A percentile compares a stretch with the other conserved stretches of the same genome.
Evolutionary conservation across 1,140 invertebrate genomes (phyloP).

Genomic region (Homalodisca vitripennis): DNA sequence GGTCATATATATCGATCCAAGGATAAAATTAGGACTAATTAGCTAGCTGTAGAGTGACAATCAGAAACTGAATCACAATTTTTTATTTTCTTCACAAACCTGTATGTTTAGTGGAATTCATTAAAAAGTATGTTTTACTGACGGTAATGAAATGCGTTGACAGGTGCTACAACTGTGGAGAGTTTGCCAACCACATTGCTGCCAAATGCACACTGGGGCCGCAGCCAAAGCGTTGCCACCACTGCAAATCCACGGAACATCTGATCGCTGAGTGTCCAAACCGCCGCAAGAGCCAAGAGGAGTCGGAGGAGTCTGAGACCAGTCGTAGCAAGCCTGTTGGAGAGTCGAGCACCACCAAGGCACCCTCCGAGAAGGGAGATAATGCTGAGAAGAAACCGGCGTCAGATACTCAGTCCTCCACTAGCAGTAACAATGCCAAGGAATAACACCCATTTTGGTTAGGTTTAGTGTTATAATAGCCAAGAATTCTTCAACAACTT

Average conservation of each 20-base stretch:
- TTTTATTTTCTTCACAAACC: too few relatives aligned
- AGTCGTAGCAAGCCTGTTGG: background rate
- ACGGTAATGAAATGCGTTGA: constrained; percentile 44
- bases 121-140: too few relatives aligned
- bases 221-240: constrained; percentile 85
- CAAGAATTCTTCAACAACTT: constrained; percentile 8
- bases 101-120: too few relatives aligned
- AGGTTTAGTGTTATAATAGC: background rate
- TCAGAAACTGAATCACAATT: too few relatives aligned
- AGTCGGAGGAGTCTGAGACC: constrained; percentile 11
- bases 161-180: constrained; percentile 90
- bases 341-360: background rate
- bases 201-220: constrained; percentile 82
- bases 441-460: constrained; percentile 4
- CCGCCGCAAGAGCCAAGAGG: constrained; percentile 35
- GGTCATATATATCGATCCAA: too few relatives aligned
- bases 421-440: background rate
- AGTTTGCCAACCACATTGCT: constrained; percentile 87
- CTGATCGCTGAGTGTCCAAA: constrained; percentile 82
- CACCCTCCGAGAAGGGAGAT: background rate
- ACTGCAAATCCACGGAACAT: constrained; percentile 82
- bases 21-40: too few relatives aligned
- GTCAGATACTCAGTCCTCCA: background rate
- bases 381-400: background rate
- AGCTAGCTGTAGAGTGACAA: too few relatives aligned